A percentile compares a stretch with the other conserved stretches of the same genome.
phyloP scores from a whole-genome alignment of 2,113 vertebrate species.

The Calidris pugnax region DNA sequence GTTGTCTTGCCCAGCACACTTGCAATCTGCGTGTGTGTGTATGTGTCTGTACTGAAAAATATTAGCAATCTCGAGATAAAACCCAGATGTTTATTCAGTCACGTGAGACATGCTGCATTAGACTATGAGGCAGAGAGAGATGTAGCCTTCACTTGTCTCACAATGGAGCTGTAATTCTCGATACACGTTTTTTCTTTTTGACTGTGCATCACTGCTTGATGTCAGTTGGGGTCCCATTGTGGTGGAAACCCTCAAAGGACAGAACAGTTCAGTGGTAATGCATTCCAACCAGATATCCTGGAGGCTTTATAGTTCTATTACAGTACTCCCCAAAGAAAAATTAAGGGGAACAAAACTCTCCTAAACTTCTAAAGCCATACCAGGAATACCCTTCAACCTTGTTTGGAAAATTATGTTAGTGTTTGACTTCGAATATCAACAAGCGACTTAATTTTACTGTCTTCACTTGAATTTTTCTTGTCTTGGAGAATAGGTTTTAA shows the following conservation, averaged over 20 bases:
- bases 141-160: neutral
- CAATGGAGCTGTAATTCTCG: neutral
- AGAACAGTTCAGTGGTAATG: neutral
- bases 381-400: neutral
- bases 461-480: neutral
- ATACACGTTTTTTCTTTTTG: neutral
- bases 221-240: neutral
- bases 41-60: neutral
- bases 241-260: conserved; percentile 10
- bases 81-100: conserved; percentile 14
- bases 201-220: neutral
- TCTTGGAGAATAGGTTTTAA: neutral
- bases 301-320: conserved; percentile 12
- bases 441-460: neutral
- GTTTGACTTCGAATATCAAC: neutral
- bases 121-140: neutral
- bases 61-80: neutral
- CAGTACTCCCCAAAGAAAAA: conserved; percentile 5
- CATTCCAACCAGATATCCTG: conserved; percentile 14
- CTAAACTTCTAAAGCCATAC: neutral
- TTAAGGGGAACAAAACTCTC: neutral
- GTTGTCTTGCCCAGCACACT: neutral
- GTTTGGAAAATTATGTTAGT: neutral
- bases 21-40: neutral
- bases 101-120: neutral